Evolutionary conservation across 2,888 invertebrate genomes (phyloP), one percentile per base, ranked within the genome.

Genomic region (Drosophila affinis): DNA sequence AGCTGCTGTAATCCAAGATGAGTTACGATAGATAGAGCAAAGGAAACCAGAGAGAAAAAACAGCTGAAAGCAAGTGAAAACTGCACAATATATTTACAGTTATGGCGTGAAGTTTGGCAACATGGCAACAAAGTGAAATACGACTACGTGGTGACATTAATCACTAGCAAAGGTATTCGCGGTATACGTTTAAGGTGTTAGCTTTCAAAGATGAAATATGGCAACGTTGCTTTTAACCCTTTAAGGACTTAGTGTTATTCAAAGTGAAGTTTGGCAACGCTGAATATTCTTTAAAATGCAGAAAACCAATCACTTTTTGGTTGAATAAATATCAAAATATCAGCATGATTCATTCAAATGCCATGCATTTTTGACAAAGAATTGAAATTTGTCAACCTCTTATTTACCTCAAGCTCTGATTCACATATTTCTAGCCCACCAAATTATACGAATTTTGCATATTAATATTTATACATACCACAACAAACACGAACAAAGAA

Each of bases 1-100:
- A 73, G 76, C 79, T 78, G 78, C 12, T 58, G 55, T 55, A 78
- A 71, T 60, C 61, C 44, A 53, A 72, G 75, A 86, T 86, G 80
- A 82, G 58, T 88, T 82, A 88, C 60, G 68, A 63, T 32, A 57
- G 65, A 76, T 64, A 72, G 62, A 70, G 39, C 14, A 39, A 6
- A 32, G 53, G 21, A 18, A 51, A 67, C 52, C 54, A 60, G 58
- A 64, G 61, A 59, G 14, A 14, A 39, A 14, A 32, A 3, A 34
- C 34, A 34, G 60, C 46, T 75, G 62, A 45, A 71, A 69, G 39
- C 24, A 17, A 39, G 10, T 39, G 9, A 7, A 29, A 46, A 53
- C 34, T 44, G 9, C 29, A 61, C 39, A 39, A 39, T 39, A 39
- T n/a, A 39, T 39, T 39, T 39, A 39, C 39, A 39, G 39, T 39